These are phyloP conservation scores for Microcebus griseorufus DNA, from an alignment of 2,113 vertebrate genomes.

Conservation along the genomic window DNA sequence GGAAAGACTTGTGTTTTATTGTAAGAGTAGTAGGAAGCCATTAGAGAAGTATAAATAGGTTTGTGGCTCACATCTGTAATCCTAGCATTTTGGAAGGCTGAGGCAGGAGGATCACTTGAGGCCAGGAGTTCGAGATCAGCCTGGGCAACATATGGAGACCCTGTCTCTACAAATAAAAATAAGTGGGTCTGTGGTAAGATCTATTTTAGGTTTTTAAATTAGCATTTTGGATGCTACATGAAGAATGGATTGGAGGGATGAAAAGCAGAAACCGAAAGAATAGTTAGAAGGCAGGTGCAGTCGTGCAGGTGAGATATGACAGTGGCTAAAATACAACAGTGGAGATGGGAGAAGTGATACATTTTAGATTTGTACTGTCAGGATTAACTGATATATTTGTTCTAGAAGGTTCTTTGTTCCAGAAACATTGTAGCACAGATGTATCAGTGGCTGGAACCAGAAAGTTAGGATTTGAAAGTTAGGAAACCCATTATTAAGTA, in stretches of 20 bases:
- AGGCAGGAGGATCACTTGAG: no score
- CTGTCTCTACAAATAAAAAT: no score
- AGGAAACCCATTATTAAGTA: slow-evolving; percentile 22
- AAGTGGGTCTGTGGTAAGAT: neutral
- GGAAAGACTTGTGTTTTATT: slow-evolving; percentile 15
- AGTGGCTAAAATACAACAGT: neutral
- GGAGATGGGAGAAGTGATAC: neutral
- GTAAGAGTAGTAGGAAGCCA: neutral
- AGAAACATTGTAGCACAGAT: neutral
- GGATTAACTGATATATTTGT: slow-evolving; percentile 2
- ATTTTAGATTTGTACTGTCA: neutral
- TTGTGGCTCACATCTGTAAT: neutral
- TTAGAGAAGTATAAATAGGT: neutral
- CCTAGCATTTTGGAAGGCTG: no score
- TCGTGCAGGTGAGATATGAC: neutral
- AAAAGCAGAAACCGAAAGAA: neutral
- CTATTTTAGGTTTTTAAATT: slow-evolving; percentile 26
- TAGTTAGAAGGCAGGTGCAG: neutral
- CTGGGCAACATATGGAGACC: no score
- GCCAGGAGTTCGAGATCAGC: no score
- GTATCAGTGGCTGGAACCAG: neutral
- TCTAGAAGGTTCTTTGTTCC: slow-evolving; percentile 6
- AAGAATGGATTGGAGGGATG: neutral
- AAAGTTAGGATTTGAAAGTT: neutral
- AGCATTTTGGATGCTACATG: neutral